Base-by-base conservation (phyloP, 2,113 vertebrate genomes). In the Engystomops pustulosus region DNA sequence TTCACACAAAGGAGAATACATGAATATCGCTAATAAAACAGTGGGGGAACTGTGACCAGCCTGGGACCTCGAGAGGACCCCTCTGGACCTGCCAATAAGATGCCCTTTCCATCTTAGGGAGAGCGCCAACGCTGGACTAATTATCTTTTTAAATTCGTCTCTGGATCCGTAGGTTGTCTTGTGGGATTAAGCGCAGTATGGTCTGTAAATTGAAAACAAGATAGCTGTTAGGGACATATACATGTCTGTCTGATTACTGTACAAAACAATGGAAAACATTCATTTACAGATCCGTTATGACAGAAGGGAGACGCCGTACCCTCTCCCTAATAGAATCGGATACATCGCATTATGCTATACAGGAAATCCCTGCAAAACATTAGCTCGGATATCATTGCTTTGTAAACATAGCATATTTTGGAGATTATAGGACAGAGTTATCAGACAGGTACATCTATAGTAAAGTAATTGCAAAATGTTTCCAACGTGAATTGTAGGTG, bases 91-190 rank as follows among this genome's bases (percentile, higher is more conserved):
- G 86, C 87, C 87, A 92, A 86, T 71, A 55, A 75, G 55, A 79
- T 72, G 11, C 23, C 82, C 87, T 91, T 90, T 89, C 90, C 89
- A 81, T 92, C 90, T 87, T 88, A 83, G 90, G 84, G 88, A 92
- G 78, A 89, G 81, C 87, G 87, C 89, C 88, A 65, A 72, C 69
- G 34, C 87, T 58, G 78, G 88, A 91, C 92, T 96, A 95, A 97
- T 96, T 95, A 95, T 92, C 90, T 95, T 94, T 94, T 93, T 86
- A 95, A 95, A 96, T 95, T 94, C 93, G 88, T 94, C 94, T 95
- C 93, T 93, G 88, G 91, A 92, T 89, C 92, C 87, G 89, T 60
- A 87, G 91, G 88, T 90, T 87, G 87, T 89, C 95, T 91, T 91
- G 5, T 86, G 94, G 94, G 95, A 95, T 94, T 93, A 95, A 92